phyloP scores from a whole-genome alignment of 2,888 invertebrate species.

The Drosophila paramelanica region DNA sequence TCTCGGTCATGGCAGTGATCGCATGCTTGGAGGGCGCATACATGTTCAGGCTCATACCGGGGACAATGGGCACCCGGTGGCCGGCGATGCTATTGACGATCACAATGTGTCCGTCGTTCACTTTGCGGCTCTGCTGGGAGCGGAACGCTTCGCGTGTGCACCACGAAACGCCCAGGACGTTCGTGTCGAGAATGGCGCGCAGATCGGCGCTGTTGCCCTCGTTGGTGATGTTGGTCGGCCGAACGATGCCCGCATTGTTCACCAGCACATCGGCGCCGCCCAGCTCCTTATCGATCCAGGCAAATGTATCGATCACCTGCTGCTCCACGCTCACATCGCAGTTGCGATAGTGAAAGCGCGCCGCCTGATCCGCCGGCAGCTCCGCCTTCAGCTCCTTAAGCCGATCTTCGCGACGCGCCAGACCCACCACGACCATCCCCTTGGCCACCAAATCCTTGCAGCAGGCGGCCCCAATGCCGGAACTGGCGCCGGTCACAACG shows the following conservation, averaged over 20 bases:
- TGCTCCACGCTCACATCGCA: conserved; percentile 87
- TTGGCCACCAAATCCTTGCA: conserved; percentile 84
- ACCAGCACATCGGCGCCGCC: conserved; percentile 87
- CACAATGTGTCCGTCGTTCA: conserved; percentile 86
- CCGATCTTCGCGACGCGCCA: conserved; percentile 85
- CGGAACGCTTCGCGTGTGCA: conserved; percentile 85
- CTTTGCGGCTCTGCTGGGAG: conserved; percentile 85
- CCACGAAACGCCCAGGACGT: conserved; percentile 85
- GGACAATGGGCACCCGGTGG: conserved; percentile 81
- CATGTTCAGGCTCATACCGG: conserved; percentile 66
- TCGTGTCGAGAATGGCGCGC: conserved; percentile 84
- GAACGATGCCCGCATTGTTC: conserved; percentile 86
- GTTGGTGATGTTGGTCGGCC: conserved; percentile 13
- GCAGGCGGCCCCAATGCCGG: conserved; percentile 87
- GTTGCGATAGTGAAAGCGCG: conserved; percentile 82
- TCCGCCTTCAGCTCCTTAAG: conserved; percentile 77
- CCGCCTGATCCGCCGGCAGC: conserved; percentile 60
- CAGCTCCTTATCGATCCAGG: conserved; percentile 85
- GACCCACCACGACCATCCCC: conserved; percentile 86
- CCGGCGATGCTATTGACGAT: conserved; percentile 85
- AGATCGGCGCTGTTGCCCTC: conserved; percentile 68
- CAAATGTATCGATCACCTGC: conserved; percentile 86
- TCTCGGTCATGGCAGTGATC: conserved; percentile 83
- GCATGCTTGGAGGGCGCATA: conserved; percentile 83
- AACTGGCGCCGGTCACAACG: conserved; percentile 88